Evolutionary conservation across 2,797 vertebrate genomes (phyloP).

Genomic region (Cossypha heuglini): DNA sequence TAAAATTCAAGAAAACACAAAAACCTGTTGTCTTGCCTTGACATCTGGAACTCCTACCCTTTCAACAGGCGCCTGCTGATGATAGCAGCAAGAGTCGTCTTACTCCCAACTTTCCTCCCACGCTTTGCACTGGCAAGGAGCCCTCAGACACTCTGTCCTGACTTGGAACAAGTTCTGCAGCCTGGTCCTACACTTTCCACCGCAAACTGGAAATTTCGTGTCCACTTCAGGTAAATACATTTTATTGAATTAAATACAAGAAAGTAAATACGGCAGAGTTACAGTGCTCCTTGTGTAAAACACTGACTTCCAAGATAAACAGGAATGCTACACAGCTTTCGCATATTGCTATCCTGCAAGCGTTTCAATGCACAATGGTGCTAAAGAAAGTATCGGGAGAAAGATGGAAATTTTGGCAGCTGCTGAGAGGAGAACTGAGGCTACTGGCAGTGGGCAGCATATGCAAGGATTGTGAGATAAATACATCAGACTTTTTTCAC

Average conservation of each 20-base stretch:
- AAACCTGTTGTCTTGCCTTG: not conserved
- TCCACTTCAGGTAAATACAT: conserved; percentile 19
- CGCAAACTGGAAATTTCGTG: conserved; percentile 4
- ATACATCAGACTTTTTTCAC: not conserved
- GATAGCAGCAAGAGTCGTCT: not conserved
- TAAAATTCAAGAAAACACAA: not conserved
- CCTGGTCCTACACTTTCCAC: not conserved
- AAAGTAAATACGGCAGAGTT: conserved; percentile 45
- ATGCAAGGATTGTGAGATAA: not conserved
- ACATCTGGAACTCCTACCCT: not conserved
- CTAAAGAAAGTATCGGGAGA: not conserved
- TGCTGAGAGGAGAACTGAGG: not conserved
- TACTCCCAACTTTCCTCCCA: not conserved
- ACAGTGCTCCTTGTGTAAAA: not conserved
- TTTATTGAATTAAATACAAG: conserved; percentile 16
- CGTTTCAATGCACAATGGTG: not conserved
- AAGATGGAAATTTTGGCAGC: conserved; percentile 1
- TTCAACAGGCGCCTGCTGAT: not conserved
- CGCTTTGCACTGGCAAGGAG: conserved; percentile 4
- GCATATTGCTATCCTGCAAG: not conserved
- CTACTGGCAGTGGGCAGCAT: not conserved
- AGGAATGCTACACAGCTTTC: not conserved
- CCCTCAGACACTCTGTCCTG: not conserved
- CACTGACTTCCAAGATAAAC: conserved; percentile 27
- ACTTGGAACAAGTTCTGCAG: not conserved